A percentile compares a stretch with the other conserved stretches of the same genome.
Conservation (phyloP, 1,140 invertebrate genomes). For the Procambarus clarkii region DNA sequence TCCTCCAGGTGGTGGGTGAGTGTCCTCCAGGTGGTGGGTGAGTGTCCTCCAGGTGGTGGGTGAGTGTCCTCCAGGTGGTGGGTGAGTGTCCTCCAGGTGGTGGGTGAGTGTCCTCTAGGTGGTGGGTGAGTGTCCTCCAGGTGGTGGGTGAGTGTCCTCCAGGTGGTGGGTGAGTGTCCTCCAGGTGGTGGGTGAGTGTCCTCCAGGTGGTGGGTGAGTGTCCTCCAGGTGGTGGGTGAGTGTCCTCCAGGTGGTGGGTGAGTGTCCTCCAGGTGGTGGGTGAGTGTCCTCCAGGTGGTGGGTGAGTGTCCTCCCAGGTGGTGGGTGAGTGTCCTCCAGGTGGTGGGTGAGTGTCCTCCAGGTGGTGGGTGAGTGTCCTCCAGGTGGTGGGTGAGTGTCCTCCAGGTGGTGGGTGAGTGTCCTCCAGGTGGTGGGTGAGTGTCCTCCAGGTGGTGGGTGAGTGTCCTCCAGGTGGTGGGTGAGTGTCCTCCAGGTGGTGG, state of each 20-base stretch:
- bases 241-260: background rate
- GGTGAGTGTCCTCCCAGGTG: constrained; percentile 73
- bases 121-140: constrained; percentile 75
- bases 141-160: constrained; percentile 75
- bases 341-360: constrained; percentile 75
- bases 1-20: constrained; percentile 76
- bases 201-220: constrained; percentile 76
- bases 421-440: constrained; percentile 73
- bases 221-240: constrained; percentile 73
- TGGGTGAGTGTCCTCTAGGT: constrained; percentile 73
- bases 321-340: constrained; percentile 75
- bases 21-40: constrained; percentile 73
- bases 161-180: constrained; percentile 72
- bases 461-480: constrained; percentile 77
- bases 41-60: constrained; percentile 10
- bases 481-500: constrained; percentile 49
- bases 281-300: constrained; percentile 63
- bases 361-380: constrained; percentile 72
- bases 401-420: constrained; percentile 76
- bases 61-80: constrained; percentile 76
- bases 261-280: constrained; percentile 76
- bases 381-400: too few relatives aligned
- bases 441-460: too few relatives aligned
- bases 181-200: too few relatives aligned
- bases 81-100: constrained; percentile 73